Percentiles rank a stretch among this genome's conserved stretches.
phyloP scores from a whole-genome alignment of 2,888 invertebrate species.

The Caradrina kadenii region DNA sequence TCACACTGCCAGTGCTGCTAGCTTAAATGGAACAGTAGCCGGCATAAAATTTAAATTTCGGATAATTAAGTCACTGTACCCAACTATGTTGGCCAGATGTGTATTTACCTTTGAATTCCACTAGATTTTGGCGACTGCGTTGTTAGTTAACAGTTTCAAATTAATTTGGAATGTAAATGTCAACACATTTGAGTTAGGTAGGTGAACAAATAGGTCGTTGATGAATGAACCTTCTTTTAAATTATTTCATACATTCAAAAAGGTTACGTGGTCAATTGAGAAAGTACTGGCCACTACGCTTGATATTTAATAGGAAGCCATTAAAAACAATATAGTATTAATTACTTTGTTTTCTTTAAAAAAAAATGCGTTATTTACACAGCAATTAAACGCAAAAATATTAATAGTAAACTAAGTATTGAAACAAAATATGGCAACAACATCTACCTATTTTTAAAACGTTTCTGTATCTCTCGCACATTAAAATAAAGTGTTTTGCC shows the following conservation, averaged over 20 bases:
- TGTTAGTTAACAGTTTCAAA: constrained; percentile 33
- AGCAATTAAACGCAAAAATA: neutral
- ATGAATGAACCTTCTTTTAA: constrained; percentile 7
- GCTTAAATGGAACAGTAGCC: neutral
- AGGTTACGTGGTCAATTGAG: constrained; percentile 17
- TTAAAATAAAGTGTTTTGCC: neutral
- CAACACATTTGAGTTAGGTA: constrained; percentile 2
- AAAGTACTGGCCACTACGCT: constrained; percentile 29
- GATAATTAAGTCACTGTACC: constrained; percentile 39
- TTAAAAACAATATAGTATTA: constrained; percentile 17
- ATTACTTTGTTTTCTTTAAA: constrained; percentile 43
- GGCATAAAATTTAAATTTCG: constrained; percentile 44
- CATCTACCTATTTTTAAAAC: neutral
- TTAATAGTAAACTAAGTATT: neutral
- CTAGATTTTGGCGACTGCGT: constrained; percentile 33
- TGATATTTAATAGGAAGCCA: constrained; percentile 3
- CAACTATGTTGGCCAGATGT: constrained; percentile 35
- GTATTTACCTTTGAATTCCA: constrained; percentile 40
- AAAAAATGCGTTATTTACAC: constrained; percentile 5
- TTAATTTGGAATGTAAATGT: constrained; percentile 17
- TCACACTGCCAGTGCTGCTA: constrained; percentile 13
- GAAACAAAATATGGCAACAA: neutral
- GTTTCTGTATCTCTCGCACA: too few relatives aligned
- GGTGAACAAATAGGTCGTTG: neutral
- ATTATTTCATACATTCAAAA: constrained; percentile 13